A percentile compares a stretch with the other conserved stretches of the same genome.
phyloP scores from a whole-genome alignment of 2,797 vertebrate species.

The Melanotaenia maccullochi region DNA sequence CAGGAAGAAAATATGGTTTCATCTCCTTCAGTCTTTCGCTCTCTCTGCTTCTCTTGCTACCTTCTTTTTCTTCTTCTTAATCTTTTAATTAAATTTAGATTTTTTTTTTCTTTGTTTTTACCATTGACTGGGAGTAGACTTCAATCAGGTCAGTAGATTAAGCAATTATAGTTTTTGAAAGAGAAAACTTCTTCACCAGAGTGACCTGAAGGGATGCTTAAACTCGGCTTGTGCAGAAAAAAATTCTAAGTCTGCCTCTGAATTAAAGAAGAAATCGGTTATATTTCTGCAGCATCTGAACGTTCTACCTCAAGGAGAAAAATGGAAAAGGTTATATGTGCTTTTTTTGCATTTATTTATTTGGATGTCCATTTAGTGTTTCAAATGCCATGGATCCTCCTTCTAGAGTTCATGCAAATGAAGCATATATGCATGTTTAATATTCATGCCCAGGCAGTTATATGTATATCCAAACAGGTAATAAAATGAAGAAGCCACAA shows the following conservation, averaged over 20 bases:
- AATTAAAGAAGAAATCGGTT: not conserved
- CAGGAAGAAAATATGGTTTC: slow-evolving; percentile 3
- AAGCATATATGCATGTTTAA: not conserved
- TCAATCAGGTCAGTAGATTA: slow-evolving; percentile 13
- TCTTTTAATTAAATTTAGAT: not conserved
- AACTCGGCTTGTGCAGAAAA: slow-evolving; percentile 7
- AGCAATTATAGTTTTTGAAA: slow-evolving; percentile 50
- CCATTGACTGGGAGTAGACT: not conserved
- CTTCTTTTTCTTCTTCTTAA: not conserved
- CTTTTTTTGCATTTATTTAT: not conserved
- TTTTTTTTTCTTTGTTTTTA: not conserved
- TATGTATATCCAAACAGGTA: not conserved
- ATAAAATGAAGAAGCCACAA: not conserved
- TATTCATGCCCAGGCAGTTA: too few species aligned
- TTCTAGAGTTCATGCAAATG: not conserved
- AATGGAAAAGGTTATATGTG: not conserved
- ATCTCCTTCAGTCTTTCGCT: slow-evolving; percentile 4
- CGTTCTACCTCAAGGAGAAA: not conserved
- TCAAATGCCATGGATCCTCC: not conserved
- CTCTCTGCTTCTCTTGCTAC: not conserved
- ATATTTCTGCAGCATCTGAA: not conserved
- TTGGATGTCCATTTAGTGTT: not conserved
- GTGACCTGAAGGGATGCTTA: slow-evolving; percentile 20
- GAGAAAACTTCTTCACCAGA: slow-evolving; percentile 33
- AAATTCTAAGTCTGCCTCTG: not conserved